Evolutionary conservation across 2,888 invertebrate species (phyloP).

Genomic region (Polydrusus tereticollis): DNA sequence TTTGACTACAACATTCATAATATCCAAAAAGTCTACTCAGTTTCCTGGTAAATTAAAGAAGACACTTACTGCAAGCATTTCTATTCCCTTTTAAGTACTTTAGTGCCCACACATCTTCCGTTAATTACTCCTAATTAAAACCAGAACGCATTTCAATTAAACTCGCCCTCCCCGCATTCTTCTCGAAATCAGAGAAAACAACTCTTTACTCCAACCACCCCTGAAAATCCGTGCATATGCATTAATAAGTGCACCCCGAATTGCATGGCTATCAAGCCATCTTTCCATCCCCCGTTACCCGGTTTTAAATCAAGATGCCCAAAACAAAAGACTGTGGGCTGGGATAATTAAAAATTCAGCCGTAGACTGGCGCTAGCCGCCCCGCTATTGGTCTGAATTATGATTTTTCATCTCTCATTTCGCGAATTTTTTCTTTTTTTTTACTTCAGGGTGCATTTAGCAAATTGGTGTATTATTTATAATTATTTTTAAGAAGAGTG

Average conservation of each 20-base stretch:
- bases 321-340: constrained; percentile 66
- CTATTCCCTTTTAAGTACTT: background rate
- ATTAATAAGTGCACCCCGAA: constrained; percentile 43
- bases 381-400: constrained; percentile 40
- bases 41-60: no score
- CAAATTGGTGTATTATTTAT: constrained; percentile 51
- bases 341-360: constrained; percentile 67
- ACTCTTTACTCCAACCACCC: constrained; percentile 24
- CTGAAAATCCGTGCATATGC: constrained; percentile 35
- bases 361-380: constrained; percentile 32
- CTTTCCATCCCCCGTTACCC: constrained; percentile 37
- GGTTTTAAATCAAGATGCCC: constrained; percentile 42
- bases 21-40: no score
- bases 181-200: constrained; percentile 18
- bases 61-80: background rate
- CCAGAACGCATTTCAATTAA: constrained; percentile 37
- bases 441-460: constrained; percentile 44
- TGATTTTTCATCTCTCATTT: constrained; percentile 39
- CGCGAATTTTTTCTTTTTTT: constrained; percentile 20
- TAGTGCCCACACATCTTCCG: background rate
- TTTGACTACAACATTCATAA: no score
- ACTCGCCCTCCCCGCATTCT: constrained; percentile 12
- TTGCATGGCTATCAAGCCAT: constrained; percentile 48
- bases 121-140: constrained; percentile 34
- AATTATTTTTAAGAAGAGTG: constrained; percentile 44